Percentiles rank a stretch among this genome's conserved stretches.
These are phyloP conservation scores for Mesembrinibis cayennensis DNA, from an alignment of 2,113 vertebrate species.

Conservation along the genomic window DNA sequence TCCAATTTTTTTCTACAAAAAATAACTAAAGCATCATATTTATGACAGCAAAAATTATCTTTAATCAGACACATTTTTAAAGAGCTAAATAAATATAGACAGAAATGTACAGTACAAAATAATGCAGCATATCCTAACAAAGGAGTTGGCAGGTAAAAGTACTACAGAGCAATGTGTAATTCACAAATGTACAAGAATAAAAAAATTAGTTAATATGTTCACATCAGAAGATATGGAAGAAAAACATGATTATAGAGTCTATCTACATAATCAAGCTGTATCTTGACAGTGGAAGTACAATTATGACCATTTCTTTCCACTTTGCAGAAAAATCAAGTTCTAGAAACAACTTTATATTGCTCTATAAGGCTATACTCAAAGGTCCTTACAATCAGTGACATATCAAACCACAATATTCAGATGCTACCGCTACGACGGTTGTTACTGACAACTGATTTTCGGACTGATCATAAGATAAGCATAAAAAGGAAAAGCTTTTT, in stretches of 20 bases:
- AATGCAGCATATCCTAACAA: not conserved
- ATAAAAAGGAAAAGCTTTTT: not conserved
- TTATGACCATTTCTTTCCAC: not conserved
- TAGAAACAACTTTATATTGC: not conserved
- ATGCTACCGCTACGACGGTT: not conserved
- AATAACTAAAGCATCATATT: not conserved
- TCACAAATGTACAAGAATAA: not conserved
- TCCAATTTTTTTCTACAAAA: not conserved
- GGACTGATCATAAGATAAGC: not conserved
- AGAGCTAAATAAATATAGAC: not conserved
- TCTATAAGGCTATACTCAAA: not conserved
- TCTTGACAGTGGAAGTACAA: not conserved
- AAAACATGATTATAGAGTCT: not conserved
- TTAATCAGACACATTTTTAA: not conserved
- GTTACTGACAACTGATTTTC: not conserved
- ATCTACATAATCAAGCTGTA: not conserved
- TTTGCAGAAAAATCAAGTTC: not conserved
- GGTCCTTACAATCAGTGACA: not conserved
- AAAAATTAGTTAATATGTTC: not conserved
- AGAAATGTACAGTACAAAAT: not conserved
- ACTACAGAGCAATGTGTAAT: not conserved
- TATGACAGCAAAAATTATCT: not conserved
- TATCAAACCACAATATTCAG: not conserved
- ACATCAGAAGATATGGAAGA: not conserved
- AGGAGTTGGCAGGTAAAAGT: not conserved